Evolutionary conservation across 2,113 vertebrate species (phyloP).

Genomic region (Pogonocichla stellata): DNA sequence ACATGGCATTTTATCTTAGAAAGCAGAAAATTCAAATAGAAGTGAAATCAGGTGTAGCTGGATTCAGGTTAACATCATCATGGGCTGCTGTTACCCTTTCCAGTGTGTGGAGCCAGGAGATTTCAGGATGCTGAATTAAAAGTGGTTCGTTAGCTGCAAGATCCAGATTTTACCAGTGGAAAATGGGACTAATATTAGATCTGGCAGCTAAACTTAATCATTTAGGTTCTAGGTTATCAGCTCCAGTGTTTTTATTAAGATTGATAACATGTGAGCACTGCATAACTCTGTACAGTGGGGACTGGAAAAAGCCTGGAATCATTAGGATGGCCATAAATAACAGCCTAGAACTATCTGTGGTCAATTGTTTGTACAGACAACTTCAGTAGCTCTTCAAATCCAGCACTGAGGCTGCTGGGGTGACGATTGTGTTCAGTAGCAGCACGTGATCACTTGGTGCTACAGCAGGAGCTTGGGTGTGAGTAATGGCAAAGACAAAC

Average conservation of each 20-base stretch:
- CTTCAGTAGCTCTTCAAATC: neutral
- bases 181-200: neutral
- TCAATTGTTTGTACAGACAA: neutral
- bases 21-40: neutral
- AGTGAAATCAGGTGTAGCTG: neutral
- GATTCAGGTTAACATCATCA: neutral
- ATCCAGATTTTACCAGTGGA: neutral
- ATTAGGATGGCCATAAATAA: neutral
- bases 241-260: constrained; percentile 25
- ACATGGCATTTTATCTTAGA: neutral
- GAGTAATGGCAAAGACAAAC: neutral
- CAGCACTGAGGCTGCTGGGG: neutral
- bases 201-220: neutral
- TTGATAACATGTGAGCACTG: neutral
- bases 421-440: neutral
- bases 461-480: neutral
- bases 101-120: neutral
- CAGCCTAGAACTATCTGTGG: neutral
- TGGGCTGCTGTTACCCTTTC: neutral
- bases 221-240: constrained; percentile 18
- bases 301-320: neutral
- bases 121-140: neutral
- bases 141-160: neutral
- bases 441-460: neutral
- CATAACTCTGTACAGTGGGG: neutral